Evolutionary conservation across 1,140 invertebrate species (phyloP).

Genomic region (Ceratoteleas bidentatus): DNA sequence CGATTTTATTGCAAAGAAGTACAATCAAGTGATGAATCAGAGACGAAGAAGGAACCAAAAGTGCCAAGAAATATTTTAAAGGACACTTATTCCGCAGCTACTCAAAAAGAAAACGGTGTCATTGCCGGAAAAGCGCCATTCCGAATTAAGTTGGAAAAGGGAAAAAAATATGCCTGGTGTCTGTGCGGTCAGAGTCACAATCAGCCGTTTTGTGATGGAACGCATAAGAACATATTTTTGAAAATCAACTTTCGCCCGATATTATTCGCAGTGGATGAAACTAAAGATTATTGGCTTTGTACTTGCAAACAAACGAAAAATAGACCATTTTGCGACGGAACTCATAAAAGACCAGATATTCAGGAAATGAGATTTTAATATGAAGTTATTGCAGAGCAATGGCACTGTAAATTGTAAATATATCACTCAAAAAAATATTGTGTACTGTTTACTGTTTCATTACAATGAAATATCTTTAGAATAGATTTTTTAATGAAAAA

Average conservation of each 20-base stretch:
- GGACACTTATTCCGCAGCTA: slow-evolving; percentile 82
- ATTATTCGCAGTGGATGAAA: slow-evolving; percentile 91
- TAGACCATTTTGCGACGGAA: slow-evolving; percentile 98
- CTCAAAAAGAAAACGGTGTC: slow-evolving; percentile 86
- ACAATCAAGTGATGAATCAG: slow-evolving; percentile 25
- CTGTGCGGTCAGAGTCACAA: slow-evolving; percentile 94
- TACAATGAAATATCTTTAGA: no score
- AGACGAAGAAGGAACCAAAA: slow-evolving; percentile 65
- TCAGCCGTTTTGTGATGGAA: slow-evolving; percentile 97
- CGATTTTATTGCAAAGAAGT: slow-evolving; percentile 19
- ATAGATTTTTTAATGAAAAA: no score
- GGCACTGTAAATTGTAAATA: slow-evolving; percentile 20
- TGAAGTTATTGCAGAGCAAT: background rate
- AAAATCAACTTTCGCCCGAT: slow-evolving; percentile 89
- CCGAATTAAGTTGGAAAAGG: slow-evolving; percentile 86
- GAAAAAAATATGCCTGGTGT: slow-evolving; percentile 97
- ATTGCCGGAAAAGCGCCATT: slow-evolving; percentile 96
- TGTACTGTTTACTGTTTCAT: no score
- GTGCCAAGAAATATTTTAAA: slow-evolving; percentile 86
- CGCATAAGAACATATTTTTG: slow-evolving; percentile 89
- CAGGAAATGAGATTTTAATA: slow-evolving; percentile 39
- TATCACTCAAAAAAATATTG: background rate
- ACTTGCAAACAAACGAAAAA: slow-evolving; percentile 98
- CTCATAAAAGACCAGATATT: slow-evolving; percentile 85
- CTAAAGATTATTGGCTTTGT: slow-evolving; percentile 98